Evolutionary conservation across 2,888 invertebrate species (phyloP).

Genomic region (Zele albiditarsus): DNA sequence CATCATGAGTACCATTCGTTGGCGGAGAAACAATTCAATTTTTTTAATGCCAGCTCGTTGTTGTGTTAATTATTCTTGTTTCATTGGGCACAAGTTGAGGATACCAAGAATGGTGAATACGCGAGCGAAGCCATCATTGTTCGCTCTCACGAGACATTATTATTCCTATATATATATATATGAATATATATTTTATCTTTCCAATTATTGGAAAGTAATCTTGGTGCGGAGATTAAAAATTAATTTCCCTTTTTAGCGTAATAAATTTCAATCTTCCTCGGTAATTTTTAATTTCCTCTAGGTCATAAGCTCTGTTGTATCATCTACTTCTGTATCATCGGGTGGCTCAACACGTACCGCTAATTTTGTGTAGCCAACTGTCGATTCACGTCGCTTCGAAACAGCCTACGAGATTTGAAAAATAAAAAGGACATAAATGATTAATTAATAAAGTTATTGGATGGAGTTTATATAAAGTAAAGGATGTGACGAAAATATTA

Average conservation of each 20-base stretch:
- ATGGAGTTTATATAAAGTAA: not conserved
- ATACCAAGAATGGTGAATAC: not conserved
- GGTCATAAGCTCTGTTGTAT: slow-evolving; percentile 69
- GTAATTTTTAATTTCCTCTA: slow-evolving; percentile 51
- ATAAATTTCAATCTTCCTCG: slow-evolving; percentile 12
- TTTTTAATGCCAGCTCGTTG: not conserved
- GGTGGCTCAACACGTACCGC: slow-evolving; percentile 66
- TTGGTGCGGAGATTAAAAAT: slow-evolving; percentile 28
- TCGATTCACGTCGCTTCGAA: slow-evolving; percentile 64
- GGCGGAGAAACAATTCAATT: not conserved
- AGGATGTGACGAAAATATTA: not conserved
- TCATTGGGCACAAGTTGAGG: slow-evolving; percentile 12
- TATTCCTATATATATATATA: not conserved
- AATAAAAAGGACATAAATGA: not conserved
- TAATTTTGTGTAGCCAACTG: slow-evolving; percentile 68
- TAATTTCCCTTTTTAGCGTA: slow-evolving; percentile 3
- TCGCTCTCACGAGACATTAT: not conserved
- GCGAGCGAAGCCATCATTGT: not conserved
- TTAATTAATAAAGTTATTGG: not conserved
- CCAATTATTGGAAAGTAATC: slow-evolving; percentile 3
- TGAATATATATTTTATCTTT: not conserved
- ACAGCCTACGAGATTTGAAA: slow-evolving; percentile 57
- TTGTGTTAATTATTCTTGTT: not conserved
- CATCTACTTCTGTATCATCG: slow-evolving; percentile 68
- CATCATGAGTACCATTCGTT: not conserved